Evolutionary conservation across 2,888 invertebrate genomes (phyloP), one percentile per base, ranked within the genome.

Genomic region (Dryobota labecula): DNA sequence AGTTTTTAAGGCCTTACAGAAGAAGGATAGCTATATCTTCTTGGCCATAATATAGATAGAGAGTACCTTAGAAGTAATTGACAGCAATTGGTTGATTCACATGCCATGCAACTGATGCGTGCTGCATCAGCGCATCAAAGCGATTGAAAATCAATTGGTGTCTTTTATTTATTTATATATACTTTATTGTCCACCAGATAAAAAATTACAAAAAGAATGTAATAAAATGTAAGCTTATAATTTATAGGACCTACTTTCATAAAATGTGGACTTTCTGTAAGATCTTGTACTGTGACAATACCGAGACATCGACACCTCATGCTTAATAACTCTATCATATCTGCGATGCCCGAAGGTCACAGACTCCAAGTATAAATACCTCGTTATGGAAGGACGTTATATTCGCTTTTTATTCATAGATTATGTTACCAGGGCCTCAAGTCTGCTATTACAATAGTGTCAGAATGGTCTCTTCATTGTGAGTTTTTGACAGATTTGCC

Each of bases 241-340:
- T 45, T 20, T 45, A 9, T 45, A 45, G 20, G 20, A 20, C 8
- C 45, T 45, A 45, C 20, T 45, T 45, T 45, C 8, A 45, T 47
- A n/a, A 47, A n/a, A n/a, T 47, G 18, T 51, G 53, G 30, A 30
- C 4, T 41, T 82, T 77, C 82, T 77, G 64, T 33, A 15, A 7
- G 7, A 2, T 45, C 45, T 58, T 57, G 2, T 45, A 11, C 6
- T 20, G 57, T 82, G 61, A 18, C 7, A 45, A 64, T 58, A 36
- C 33, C n/a, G 49, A 78, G 68, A 62, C 53, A 69, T 80, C 60
- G 78, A 67, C 80, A 78, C 63, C 58, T 73, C 78, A 47, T 80
- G 65, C 82, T 82, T 70, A 78, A 80, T 80, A 70, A 67, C 69
- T 78, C 47, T 70, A 73, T 80, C 66, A 82, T 73, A 33, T 61